A percentile compares a stretch with the other conserved stretches of the same genome.
phyloP scores from a whole-genome alignment of 2,888 invertebrate species.

The Melieria omissa region DNA sequence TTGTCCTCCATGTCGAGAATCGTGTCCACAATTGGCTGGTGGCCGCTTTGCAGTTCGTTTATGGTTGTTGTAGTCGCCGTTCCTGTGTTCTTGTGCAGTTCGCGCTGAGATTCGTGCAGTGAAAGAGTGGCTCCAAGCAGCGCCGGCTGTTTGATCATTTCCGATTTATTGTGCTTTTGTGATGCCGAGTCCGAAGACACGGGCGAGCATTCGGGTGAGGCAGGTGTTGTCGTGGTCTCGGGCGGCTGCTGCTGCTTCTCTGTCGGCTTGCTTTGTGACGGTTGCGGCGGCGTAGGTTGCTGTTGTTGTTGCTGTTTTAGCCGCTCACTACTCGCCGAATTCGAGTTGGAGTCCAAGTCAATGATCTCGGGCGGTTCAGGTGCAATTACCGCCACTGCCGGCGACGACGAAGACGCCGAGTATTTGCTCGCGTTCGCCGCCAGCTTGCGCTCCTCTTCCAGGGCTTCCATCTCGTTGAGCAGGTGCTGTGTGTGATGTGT shows the following conservation, averaged over 20 bases:
- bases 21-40: constrained; percentile 60
- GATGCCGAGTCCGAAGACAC: constrained; percentile 22
- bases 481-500: constrained; percentile 61
- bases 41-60: constrained; percentile 40
- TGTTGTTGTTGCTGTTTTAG: constrained; percentile 35
- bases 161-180: constrained; percentile 23
- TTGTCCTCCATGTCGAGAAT: constrained; percentile 62
- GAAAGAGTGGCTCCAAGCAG: constrained; percentile 27
- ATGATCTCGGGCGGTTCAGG: constrained; percentile 63
- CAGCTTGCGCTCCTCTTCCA: constrained; percentile 59
- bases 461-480: constrained; percentile 60
- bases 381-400: constrained; percentile 56
- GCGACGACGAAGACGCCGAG: constrained; percentile 57
- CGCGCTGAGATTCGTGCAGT: constrained; percentile 40
- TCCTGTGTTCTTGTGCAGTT: constrained; percentile 16
- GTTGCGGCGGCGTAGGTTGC: constrained; percentile 41
- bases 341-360: constrained; percentile 63
- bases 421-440: constrained; percentile 58
- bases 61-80: constrained; percentile 8
- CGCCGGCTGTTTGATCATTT: constrained; percentile 8
- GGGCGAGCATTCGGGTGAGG: constrained; percentile 40
- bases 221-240: constrained; percentile 33
- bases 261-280: constrained; percentile 19
- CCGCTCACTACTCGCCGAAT: constrained; percentile 48
- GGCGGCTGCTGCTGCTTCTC: constrained; percentile 18